Evolutionary conservation across 2,888 invertebrate species (phyloP), one percentile per base, ranked within the genome.

Genomic region (Notocelia uddmanniana): DNA sequence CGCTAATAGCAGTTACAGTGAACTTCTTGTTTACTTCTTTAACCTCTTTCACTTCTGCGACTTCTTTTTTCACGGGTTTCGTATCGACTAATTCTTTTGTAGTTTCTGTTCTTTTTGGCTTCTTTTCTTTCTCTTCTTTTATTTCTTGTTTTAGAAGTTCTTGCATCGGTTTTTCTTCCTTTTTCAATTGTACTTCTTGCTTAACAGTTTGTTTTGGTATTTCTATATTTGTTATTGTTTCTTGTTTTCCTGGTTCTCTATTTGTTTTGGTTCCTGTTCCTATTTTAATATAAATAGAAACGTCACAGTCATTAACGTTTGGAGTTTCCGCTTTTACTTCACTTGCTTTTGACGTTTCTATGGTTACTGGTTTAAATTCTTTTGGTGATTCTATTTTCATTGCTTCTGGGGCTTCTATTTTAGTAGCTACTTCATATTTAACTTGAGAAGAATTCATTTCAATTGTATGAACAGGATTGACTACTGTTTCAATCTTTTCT

Each of bases 1-100:
- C 80, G 58, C 76, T 77, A 3, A 79, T 72, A 10, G 78, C 72
- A n/a, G 77, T 73, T 21, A 76, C 74, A 58, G 71, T 77, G 23
- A 75, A 74, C 41, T 74, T 75, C 64, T 41, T 73, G 64, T 72
- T 76, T n/a, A 63, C 48, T 64, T 74, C 74, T 64, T 72, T 72
- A 31, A 74, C 73, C 26, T 76, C 69, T 68, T 75, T 76, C 31
- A 41, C 19, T 23, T 72, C 69, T 69, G 75, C 75, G 50, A 37
- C 19, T 23, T 72, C 68, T 54, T 11, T 34, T 71, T 59, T 71
- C 8, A 18, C 13, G 31, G 52, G 21, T 60, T 58, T 45, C 13
- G 54, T 48, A 10, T 59, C 66, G 3, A 19, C n/a, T 54, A 55
- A 54, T 11, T n/a, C 15, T 66, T 26, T 62, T 11, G 21, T 19